Conservation (phyloP, 2,113 vertebrate genomes). For the Melanocharis versteri region DNA sequence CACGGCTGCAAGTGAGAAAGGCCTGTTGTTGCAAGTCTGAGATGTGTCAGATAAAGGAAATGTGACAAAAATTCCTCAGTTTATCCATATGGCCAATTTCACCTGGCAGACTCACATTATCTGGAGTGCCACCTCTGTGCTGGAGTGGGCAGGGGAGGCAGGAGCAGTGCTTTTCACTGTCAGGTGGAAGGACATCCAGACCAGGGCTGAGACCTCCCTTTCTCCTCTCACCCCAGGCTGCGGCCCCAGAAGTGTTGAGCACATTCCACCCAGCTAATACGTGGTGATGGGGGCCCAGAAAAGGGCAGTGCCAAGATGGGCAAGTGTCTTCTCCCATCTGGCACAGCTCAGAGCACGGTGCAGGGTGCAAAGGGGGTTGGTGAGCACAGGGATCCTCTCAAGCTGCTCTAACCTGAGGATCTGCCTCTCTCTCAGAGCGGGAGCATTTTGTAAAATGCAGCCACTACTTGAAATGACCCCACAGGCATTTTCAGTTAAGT, state of each 20-base stretch:
- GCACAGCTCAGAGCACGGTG: neutral
- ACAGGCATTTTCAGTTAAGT: neutral
- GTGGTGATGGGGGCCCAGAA: neutral
- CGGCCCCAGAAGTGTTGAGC: neutral
- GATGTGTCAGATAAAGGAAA: neutral
- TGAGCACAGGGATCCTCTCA: neutral
- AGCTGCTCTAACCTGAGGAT: neutral
- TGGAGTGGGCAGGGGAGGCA: neutral
- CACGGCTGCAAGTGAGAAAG: neutral
- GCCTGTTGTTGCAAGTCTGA: neutral
- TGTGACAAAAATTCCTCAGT: neutral
- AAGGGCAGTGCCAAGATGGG: neutral
- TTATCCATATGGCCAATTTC: neutral
- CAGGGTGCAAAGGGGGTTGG: neutral
- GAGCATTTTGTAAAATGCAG: neutral
- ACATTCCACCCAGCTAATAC: rapidly evolving
- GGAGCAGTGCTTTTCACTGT: rapidly evolving
- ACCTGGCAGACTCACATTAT: rapidly evolving
- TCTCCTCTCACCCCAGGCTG: neutral
- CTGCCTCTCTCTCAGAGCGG: neutral
- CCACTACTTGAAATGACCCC: neutral
- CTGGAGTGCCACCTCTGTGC: neutral
- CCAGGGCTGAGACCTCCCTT: neutral
- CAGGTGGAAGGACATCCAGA: neutral
- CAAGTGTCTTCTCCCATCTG: neutral